These are phyloP conservation scores for Eupithecia dodoneata DNA, from an alignment of 2,888 invertebrate species.

Conservation along the genomic window DNA sequence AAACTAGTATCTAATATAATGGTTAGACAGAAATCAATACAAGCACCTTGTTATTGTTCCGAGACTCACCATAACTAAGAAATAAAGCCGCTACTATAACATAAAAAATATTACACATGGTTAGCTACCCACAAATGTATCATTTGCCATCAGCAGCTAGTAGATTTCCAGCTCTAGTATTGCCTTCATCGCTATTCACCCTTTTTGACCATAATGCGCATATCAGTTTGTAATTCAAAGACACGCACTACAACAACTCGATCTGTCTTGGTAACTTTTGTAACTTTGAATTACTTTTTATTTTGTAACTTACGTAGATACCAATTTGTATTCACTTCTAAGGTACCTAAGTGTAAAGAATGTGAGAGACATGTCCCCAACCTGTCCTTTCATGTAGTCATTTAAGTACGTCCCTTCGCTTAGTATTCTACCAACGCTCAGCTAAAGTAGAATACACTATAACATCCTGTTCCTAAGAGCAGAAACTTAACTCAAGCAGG, in stretches of 20 bases:
- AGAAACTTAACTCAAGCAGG: constrained; percentile 35
- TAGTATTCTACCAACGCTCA: constrained; percentile 33
- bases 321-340: constrained; percentile 23
- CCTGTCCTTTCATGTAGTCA: constrained; percentile 26
- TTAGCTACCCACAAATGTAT: background rate
- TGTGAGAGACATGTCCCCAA: constrained; percentile 27
- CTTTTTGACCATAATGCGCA: background rate
- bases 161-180: background rate
- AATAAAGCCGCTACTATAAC: background rate
- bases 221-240: no score
- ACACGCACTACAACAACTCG: background rate
- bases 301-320: background rate
- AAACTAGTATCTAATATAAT: no score
- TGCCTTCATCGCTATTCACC: background rate
- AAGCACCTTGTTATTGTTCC: background rate
- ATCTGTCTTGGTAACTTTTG: background rate
- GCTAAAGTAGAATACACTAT: constrained; percentile 37
- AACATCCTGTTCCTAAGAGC: constrained; percentile 30
- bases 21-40: no score
- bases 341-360: constrained; percentile 25
- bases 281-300: background rate
- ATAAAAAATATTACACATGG: background rate
- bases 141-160: background rate
- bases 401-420: constrained; percentile 29
- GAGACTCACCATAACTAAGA: background rate